A percentile compares a stretch with the other conserved stretches of the same genome.
Evolutionary conservation across 1,140 invertebrate genomes (phyloP).

Genomic region (Listronotus oregonensis): DNA sequence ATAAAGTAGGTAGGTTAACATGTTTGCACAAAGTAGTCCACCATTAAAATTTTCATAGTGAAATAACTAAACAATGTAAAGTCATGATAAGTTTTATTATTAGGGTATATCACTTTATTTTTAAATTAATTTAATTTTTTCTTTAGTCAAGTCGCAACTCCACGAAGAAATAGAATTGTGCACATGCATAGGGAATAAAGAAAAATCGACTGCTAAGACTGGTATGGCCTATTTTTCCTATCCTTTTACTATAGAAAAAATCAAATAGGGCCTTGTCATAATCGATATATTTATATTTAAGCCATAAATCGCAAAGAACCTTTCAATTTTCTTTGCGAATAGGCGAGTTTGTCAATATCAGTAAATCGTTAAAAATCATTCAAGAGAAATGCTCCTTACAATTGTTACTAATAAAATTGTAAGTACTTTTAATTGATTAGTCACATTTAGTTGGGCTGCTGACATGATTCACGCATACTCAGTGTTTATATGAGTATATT

Average conservation of each 20-base stretch:
- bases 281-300: neutral
- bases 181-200: neutral
- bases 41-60: conserved; percentile 14
- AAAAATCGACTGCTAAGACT: neutral
- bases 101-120: conserved; percentile 3
- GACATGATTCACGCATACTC: conserved; percentile 18
- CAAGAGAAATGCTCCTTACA: conserved; percentile 14
- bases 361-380: conserved; percentile 16
- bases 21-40: conserved; percentile 20
- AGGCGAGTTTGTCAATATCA: neutral
- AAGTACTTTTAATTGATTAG: conserved; percentile 2
- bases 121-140: conserved; percentile 4
- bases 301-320: neutral
- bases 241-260: neutral
- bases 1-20: neutral
- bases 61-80: neutral
- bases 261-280: conserved; percentile 15
- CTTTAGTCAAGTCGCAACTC: neutral
- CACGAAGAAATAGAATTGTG: neutral
- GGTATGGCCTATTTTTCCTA: neutral
- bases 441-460: neutral
- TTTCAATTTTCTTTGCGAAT: neutral
- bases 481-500: conserved; percentile 19
- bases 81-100: conserved; percentile 13
- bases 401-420: conserved; percentile 12